phyloP scores from a whole-genome alignment of 2,888 invertebrate genomes.

The Trachelus troglodyta region DNA sequence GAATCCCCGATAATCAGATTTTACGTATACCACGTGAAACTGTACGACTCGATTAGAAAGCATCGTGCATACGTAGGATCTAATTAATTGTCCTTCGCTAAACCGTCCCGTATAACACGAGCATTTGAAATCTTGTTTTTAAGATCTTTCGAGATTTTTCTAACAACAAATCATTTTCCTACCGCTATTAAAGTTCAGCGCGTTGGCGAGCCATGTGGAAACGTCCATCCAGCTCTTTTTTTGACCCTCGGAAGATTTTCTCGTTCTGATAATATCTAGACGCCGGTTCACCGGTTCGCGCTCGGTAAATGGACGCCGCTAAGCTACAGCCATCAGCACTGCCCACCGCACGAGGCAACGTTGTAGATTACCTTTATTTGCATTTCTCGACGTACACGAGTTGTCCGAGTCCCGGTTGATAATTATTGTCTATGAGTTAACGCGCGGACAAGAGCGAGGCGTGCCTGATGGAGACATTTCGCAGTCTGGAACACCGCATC shows the following conservation, averaged over 20 bases:
- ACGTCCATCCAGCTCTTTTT: not conserved
- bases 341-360: conserved; percentile 8
- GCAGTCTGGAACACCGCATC: conserved; percentile 12
- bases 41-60: not conserved
- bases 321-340: not conserved
- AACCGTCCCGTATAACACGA: not conserved
- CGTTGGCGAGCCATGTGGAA: not conserved
- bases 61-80: not conserved
- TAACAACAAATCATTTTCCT: not conserved
- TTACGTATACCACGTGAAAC: not conserved
- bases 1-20: not conserved
- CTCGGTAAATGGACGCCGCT: not conserved
- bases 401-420: conserved; percentile 40
- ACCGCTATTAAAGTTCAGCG: not conserved
- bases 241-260: conserved; percentile 22
- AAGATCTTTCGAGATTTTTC: not conserved
- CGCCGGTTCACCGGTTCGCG: conserved; percentile 18
- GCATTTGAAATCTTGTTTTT: not conserved
- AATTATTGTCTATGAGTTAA: conserved; percentile 40
- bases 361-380: conserved; percentile 50
- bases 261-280: conserved; percentile 29
- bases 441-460: conserved; percentile 12
- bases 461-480: conserved; percentile 20
- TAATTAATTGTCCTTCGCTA: not conserved
- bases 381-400: conserved; percentile 44